Base-by-base conservation (phyloP, 1,140 invertebrate genomes). In the Cherax quadricarinatus region DNA sequence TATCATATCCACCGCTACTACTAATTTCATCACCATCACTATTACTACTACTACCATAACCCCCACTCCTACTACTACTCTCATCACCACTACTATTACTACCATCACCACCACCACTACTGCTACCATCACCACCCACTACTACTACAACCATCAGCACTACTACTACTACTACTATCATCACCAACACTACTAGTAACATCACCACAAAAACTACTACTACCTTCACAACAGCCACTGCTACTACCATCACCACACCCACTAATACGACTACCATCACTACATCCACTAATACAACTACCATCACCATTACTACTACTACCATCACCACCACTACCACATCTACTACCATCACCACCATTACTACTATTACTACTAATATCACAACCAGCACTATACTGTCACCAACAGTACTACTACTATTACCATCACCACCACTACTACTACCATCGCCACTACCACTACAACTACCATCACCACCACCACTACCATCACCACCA, bases 71-170 rank as follows among this genome's bases (percentile, higher is more conserved):
- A 81, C n/a, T 3, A 24, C 3, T 1, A 81, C 79, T 3, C 1
- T 1, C 3, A 24, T 1, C 79, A 81, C 79, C 79, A 24, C 3
- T 3, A 24, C 79, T 3, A 24, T 3, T 3, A 81, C 79, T 30
- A 81, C n/a, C 3, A 81, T 3, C 79, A 24, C 3, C 79, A 81
- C 79, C 41, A 24, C 79, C 79, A 81, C 79, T 30, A 81, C 79
- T 30, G 2, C 79, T 30, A 81, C 79, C 79, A 24, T 30, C 79
- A 81, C 79, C 30, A 24, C n/a, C 41, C 79, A 81, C 79, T 30
- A 24, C 41, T 1, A 24, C 41, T 3, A 24, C 3, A 1, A 81
- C 79, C 79, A 24, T 3, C 79, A 81, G 1, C 1, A 81, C 41
- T 3, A 81, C 79, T 3, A 81, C 3, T 3, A 81, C 79, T 1